Percentiles rank a stretch among this genome's conserved stretches.
These are phyloP conservation scores for Lepidochitona cinerea DNA, from an alignment of 2,888 invertebrate species.

Conservation along the genomic window DNA sequence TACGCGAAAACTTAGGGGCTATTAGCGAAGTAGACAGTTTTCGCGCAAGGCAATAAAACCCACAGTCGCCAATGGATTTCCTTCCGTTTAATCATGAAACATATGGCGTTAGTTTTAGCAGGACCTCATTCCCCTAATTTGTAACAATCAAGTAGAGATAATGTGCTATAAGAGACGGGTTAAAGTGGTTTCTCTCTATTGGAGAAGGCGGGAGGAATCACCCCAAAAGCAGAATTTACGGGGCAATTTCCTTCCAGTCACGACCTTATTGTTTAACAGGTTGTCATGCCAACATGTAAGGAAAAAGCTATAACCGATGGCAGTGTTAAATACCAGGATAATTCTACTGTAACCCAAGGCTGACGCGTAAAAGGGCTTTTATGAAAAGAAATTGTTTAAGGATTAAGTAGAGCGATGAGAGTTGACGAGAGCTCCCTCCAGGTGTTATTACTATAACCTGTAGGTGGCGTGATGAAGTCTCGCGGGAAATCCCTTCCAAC, in stretches of 20 bases:
- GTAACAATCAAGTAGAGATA: neutral
- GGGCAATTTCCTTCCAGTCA: neutral
- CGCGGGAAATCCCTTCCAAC: neutral
- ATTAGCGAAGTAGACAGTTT: neutral
- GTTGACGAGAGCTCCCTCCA: neutral
- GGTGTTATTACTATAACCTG: neutral
- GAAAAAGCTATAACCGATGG: neutral
- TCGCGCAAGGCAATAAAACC: neutral
- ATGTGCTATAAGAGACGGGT: neutral
- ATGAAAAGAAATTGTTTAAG: constrained; percentile 2
- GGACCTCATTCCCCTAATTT: neutral
- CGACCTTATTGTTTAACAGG: constrained; percentile 8
- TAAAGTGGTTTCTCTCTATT: constrained; percentile 4
- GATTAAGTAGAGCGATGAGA: neutral
- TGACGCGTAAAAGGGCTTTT: neutral
- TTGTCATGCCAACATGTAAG: neutral
- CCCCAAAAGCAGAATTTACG: constrained; percentile 4
- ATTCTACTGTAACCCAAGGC: neutral
- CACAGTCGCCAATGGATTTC: neutral
- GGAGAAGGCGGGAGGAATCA: neutral
- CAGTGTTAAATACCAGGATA: neutral
- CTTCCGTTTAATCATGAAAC: neutral
- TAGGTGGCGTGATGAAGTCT: neutral
- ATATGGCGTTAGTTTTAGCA: neutral
- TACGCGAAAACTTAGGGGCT: neutral